Conservation (phyloP, 2,113 vertebrate species). For the Steatornis caripensis region DNA sequence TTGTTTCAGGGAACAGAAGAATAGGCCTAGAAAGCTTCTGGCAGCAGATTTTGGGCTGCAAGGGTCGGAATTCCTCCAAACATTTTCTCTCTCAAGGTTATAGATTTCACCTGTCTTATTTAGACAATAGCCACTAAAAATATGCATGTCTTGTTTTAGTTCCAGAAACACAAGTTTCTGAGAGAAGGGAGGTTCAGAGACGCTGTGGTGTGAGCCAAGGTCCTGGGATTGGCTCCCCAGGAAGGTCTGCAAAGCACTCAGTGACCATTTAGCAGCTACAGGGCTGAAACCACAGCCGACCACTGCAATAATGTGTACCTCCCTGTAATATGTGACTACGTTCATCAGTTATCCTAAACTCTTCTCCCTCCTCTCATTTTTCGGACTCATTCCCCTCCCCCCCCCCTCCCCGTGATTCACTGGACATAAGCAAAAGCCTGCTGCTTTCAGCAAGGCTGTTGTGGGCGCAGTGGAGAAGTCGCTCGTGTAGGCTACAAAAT, state of each 20-base stretch:
- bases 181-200: not conserved
- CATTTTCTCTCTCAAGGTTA: not conserved
- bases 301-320: fast-evolving
- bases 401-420: not conserved
- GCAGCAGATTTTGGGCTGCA: not conserved
- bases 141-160: not conserved
- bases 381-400: not conserved
- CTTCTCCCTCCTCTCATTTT: not conserved
- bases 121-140: not conserved
- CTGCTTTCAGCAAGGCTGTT: not conserved
- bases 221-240: not conserved
- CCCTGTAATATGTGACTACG: fast-evolving
- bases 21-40: not conserved
- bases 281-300: not conserved
- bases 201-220: not conserved
- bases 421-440: not conserved
- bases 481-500: fast-evolving
- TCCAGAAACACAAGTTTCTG: not conserved
- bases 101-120: not conserved
- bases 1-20: not conserved
- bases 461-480: not conserved
- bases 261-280: not conserved
- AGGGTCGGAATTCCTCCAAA: not conserved
- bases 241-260: not conserved
- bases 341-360: not conserved